Base-by-base conservation (phyloP, 1,140 invertebrate genomes). In the Trichoplusia ni region DNA sequence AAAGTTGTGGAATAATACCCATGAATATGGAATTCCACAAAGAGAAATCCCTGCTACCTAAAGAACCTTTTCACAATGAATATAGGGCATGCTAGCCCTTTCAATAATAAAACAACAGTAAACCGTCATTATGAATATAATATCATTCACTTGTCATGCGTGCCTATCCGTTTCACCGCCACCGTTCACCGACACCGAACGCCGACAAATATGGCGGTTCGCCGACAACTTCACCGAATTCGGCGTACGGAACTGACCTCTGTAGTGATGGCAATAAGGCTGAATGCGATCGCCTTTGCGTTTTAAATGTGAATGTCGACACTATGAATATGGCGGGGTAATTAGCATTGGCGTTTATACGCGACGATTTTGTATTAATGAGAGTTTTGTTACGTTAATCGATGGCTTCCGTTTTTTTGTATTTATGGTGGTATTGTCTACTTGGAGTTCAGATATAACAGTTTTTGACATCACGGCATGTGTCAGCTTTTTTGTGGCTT, bases 281-380 rank as follows among this genome's bases (percentile, higher is more conserved):
- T 25, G 66, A 62, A 56, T 2, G 16, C 1, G 2, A 9, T 19
- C 11, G 3, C 16, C 31, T 19, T 16, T 59, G 42, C 21, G 18
- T 51, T 16, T 42, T 61, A 47, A 69, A 64, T 44, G 65, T 67
- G 49, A 64, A 65, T 68, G 54, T 19, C 54, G 54, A 58, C 54
- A 58, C 38, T 19, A 8, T 25, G 33, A 58, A 42, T 58, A 58
- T 58, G 54, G 54, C 18, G 11, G 23, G 16, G 25, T 42, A 58
- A 58, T 58, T 58, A 58, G 54, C 54, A 58, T 58, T 31, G 14
- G 14, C 23, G 14, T 58, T 58, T 58, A 58, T 40, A 58, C 8
- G n/a, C 38, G 25, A 58, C 54, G 54, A 58, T 58, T 44, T 42
- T 21, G 27, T 27, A n/a, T 5, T 27, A 27, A 42, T 44, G 42